Conservation (phyloP, 2,113 vertebrate genomes). For the Hymenochirus boettgeri region DNA sequence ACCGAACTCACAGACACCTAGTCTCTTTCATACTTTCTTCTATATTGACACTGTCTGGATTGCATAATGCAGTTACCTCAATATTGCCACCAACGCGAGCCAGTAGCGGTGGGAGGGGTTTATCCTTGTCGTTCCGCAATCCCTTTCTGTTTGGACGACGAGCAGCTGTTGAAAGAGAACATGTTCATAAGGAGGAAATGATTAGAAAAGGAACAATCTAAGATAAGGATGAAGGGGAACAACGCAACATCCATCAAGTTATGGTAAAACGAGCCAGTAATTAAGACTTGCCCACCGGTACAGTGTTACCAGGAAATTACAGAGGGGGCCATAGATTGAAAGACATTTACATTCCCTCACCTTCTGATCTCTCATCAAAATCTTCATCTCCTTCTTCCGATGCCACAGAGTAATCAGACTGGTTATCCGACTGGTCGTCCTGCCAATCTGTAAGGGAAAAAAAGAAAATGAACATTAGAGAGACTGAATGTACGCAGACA, state of each 20-base stretch:
- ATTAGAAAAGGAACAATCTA: neutral
- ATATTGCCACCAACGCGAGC: conserved; percentile 97
- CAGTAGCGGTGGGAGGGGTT: conserved; percentile 89
- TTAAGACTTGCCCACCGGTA: neutral
- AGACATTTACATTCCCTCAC: conserved; percentile 53
- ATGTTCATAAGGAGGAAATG: neutral
- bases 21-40: too few species aligned
- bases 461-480: too few species aligned
- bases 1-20: too few species aligned
- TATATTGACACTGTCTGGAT: too few species aligned
- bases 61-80: conserved; percentile 65
- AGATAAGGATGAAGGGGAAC: neutral
- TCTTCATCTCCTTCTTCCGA: conserved; percentile 97
- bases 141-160: conserved; percentile 91
- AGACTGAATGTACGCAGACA: too few species aligned
- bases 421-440: conserved; percentile 97
- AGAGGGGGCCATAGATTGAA: too few species aligned
- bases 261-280: neutral
- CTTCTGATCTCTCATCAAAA: conserved; percentile 93
- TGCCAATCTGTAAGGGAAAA: conserved; percentile 99
- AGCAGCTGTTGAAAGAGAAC: conserved; percentile 60
- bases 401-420: conserved; percentile 95
- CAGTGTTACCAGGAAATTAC: too few species aligned
- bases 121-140: conserved; percentile 93
- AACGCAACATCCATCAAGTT: neutral